Conservation (phyloP, 1,140 invertebrate genomes). For the Drosophila tani region DNA sequence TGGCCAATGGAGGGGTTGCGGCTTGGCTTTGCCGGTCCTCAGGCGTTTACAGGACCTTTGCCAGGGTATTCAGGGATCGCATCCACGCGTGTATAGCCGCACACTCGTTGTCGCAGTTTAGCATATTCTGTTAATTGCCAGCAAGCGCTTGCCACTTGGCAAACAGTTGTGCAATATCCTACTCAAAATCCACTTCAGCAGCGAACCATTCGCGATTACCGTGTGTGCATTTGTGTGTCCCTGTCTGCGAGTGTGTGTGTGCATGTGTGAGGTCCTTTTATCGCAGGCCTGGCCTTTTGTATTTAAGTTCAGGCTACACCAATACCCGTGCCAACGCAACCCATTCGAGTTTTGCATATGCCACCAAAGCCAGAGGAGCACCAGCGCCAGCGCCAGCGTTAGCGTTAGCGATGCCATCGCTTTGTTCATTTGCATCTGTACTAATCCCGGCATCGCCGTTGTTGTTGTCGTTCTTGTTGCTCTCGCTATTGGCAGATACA, state of each 20-base stretch:
- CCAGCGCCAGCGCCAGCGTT: conserved; percentile 5
- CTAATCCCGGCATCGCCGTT: conserved; percentile 56
- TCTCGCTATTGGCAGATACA: conserved; percentile 47
- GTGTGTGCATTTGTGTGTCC: conserved; percentile 34
- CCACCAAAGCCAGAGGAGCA: conserved; percentile 49
- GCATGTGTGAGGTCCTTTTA: conserved; percentile 49
- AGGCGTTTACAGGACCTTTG: background rate
- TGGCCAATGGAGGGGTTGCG: background rate
- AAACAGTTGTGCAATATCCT: conserved; percentile 61
- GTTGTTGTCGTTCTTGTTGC: conserved; percentile 17
- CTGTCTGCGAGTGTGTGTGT: conserved; percentile 39
- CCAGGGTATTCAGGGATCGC: conserved; percentile 18
- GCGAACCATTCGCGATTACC: conserved; percentile 61
- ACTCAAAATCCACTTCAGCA: conserved; percentile 63
- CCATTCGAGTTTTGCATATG: conserved; percentile 69
- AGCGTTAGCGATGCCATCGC: conserved; percentile 29
- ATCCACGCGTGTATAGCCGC: background rate
- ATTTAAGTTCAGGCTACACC: conserved; percentile 66
- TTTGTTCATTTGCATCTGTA: conserved; percentile 78
- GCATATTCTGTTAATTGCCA: conserved; percentile 67
- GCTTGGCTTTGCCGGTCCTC: background rate
- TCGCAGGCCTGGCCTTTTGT: conserved; percentile 59
- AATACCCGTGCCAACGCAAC: conserved; percentile 5
- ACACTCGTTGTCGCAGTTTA: conserved; percentile 57
- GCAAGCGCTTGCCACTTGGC: conserved; percentile 60